These are phyloP conservation scores for Oscheius onirici DNA, from an alignment of 2,888 invertebrate species.

Conservation along the genomic window DNA sequence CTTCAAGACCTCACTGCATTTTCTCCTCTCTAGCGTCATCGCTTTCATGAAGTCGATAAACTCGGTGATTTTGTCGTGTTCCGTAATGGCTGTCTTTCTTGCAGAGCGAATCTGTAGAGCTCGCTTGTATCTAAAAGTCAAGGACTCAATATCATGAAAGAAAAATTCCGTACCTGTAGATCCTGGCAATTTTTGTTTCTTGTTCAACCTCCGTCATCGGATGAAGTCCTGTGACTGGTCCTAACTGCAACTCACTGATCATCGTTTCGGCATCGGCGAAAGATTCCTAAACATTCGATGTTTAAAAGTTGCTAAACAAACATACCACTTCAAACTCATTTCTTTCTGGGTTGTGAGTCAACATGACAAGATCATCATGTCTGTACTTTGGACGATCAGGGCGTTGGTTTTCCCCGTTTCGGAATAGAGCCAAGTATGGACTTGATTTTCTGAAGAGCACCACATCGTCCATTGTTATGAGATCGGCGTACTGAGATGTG, in stretches of 20 bases:
- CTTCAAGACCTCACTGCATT: conserved; percentile 30
- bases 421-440: neutral
- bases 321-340: conserved; percentile 48
- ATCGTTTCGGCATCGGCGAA: conserved; percentile 57
- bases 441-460: neutral
- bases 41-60: conserved; percentile 57
- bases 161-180: conserved; percentile 35
- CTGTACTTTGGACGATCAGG: conserved; percentile 23
- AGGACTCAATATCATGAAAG: neutral
- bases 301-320: neutral
- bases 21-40: conserved; percentile 29
- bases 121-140: conserved; percentile 29
- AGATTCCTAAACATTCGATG: conserved; percentile 23
- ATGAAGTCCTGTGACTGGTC: conserved; percentile 34
- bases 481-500: conserved; percentile 3
- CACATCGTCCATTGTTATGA: neutral
- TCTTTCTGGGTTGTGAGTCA: conserved; percentile 43
- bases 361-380: conserved; percentile 35
- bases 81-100: conserved; percentile 44
- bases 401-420: neutral
- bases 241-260: conserved; percentile 49
- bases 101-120: conserved; percentile 15
- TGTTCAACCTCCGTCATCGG: conserved; percentile 40
- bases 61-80: conserved; percentile 58
- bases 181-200: conserved; percentile 45